Conservation (phyloP, 1,140 invertebrate genomes). For the Scaptomyza montana region DNA sequence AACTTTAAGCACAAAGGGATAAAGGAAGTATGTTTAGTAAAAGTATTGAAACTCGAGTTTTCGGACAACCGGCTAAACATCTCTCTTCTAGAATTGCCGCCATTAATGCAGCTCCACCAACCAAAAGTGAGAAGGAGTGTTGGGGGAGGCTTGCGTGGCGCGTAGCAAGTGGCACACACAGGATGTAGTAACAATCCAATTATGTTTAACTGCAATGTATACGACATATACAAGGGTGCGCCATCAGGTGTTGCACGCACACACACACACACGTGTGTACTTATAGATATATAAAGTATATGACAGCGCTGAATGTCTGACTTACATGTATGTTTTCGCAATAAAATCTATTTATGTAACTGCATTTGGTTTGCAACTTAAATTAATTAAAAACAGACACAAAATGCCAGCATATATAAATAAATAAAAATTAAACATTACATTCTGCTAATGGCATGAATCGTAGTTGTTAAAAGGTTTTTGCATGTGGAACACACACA, state of each 20-base stretch:
- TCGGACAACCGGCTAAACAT: not conserved
- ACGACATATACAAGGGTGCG: slow-evolving; percentile 32
- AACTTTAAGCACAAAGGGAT: not conserved
- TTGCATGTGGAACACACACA: slow-evolving; percentile 7
- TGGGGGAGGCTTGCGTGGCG: not conserved
- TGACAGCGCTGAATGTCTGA: not conserved
- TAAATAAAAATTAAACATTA: slow-evolving; percentile 15
- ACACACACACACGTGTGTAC: not conserved
- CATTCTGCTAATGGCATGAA: slow-evolving; percentile 14
- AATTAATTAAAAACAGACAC: slow-evolving; percentile 41
- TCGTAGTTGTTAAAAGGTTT: not conserved
- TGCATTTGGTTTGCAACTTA: slow-evolving; percentile 38
- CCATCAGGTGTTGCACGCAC: slow-evolving; percentile 26
- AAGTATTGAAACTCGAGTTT: not conserved
- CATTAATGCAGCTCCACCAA: not conserved
- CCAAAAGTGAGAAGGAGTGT: not conserved
- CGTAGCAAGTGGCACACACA: slow-evolving; percentile 16
- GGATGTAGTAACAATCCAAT: slow-evolving; percentile 47
- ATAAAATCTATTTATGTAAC: slow-evolving; percentile 49
- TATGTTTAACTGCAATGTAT: slow-evolving; percentile 40
- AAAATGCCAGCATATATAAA: not conserved
- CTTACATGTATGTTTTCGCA: not conserved
- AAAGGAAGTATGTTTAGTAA: not conserved
- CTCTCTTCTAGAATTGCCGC: not conserved
- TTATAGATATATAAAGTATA: not conserved